Conservation (phyloP, 1,140 invertebrate genomes). For the Papilio helenus region DNA sequence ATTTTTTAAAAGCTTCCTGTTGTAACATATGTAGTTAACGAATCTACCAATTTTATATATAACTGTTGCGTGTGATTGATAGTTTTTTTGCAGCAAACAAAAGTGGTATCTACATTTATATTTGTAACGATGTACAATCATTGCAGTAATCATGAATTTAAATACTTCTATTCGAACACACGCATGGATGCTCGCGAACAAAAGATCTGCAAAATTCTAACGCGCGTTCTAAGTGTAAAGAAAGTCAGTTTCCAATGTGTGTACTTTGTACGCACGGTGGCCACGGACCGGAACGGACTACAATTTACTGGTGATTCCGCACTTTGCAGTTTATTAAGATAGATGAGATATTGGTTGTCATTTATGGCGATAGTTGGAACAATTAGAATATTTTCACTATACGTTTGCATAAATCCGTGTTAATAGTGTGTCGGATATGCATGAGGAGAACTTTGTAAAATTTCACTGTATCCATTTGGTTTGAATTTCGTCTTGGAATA, state of each 20-base stretch:
- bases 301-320: conserved; percentile 24
- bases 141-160: conserved; percentile 45
- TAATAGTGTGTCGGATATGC: conserved; percentile 7
- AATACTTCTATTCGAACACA: conserved; percentile 48
- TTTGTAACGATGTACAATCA: conserved; percentile 43
- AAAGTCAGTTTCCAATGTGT: conserved; percentile 78
- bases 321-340: conserved; percentile 33
- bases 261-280: conserved; percentile 52
- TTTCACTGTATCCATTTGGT: neutral
- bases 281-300: conserved; percentile 57
- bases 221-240: conserved; percentile 72
- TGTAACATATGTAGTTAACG: neutral
- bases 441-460: neutral
- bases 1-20: neutral
- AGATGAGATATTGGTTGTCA: conserved; percentile 11
- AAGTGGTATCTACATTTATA: conserved; percentile 38
- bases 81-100: too few relatives aligned
- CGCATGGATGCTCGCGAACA: conserved; percentile 62
- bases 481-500: neutral
- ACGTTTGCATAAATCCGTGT: neutral
- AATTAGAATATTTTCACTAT: conserved; percentile 23
- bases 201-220: conserved; percentile 70
- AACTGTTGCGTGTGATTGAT: neutral
- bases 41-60: neutral
- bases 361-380: neutral